These are phyloP conservation scores for Dolichopus griseipennis DNA, from an alignment of 2,888 invertebrate species.

Conservation along the genomic window DNA sequence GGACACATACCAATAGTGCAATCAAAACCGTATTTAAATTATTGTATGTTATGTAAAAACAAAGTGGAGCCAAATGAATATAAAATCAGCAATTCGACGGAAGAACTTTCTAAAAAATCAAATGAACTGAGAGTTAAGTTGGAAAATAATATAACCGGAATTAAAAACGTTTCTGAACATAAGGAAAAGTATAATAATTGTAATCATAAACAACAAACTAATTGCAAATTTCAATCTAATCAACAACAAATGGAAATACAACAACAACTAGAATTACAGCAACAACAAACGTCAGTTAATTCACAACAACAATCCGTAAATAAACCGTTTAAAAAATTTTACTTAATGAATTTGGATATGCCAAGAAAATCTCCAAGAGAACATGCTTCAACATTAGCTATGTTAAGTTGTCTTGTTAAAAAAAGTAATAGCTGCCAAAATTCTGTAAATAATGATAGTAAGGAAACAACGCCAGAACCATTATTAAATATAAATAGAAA, in stretches of 20 bases:
- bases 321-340: constrained; percentile 26
- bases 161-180: neutral
- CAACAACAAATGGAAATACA: neutral
- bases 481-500: neutral
- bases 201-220: neutral
- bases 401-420: constrained; percentile 59
- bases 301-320: constrained; percentile 31
- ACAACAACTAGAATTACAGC: constrained; percentile 20
- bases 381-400: constrained; percentile 79
- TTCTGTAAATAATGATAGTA: constrained; percentile 1
- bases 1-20: constrained; percentile 55
- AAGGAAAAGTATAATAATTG: neutral
- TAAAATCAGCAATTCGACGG: constrained; percentile 32
- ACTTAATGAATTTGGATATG: constrained; percentile 32
- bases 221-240: neutral
- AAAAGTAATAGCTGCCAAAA: constrained; percentile 33
- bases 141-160: neutral
- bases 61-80: constrained; percentile 38
- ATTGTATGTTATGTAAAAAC: constrained; percentile 46
- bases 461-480: neutral
- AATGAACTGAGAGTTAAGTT: neutral
- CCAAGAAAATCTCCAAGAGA: constrained; percentile 80
- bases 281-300: constrained; percentile 29
- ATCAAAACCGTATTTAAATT: constrained; percentile 46
- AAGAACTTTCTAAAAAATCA: neutral